Base-by-base conservation (phyloP, 2,113 vertebrate species). In the Chloropsis cyanopogon region DNA sequence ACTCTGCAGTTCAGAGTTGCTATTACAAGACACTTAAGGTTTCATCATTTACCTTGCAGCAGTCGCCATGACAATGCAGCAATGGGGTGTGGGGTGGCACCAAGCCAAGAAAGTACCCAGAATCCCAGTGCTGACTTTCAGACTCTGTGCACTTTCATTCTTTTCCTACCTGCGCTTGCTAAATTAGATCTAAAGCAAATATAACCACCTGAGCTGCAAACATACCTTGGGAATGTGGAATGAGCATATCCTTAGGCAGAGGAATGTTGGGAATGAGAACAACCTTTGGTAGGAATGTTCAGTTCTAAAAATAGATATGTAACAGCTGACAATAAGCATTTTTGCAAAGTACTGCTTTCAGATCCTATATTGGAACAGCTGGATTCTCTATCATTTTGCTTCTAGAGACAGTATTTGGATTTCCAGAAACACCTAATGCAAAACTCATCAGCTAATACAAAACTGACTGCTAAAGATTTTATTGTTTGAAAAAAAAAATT, bases 161-260 rank as follows among this genome's bases (percentile, higher is more conserved):
- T 37, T 37, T 92, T 86, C 76, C 75, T 95, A 86, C 68, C 35
- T 92, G 64, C 53, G 54, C 56, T 93, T 63, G 65, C 60, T 84
- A 92, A 94, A 93, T 82, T 92, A 94, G 50, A 77, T 84, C 80
- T 86, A 78, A 97, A 92, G 86, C 80, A 88, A 94, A 90, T 86
- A 83, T 49, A 93, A 85, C 57, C 75, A 71, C 70, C 71, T 68
- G 76, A 95, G 88, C 64, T 78, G 52, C 68, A 93, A 84, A 68
- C 31, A 12, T 60, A 91, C 79, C 93, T 86, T 86, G 92, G 90
- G 88, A 96, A 86, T 44, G 47, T 70, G 72, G 92, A 93, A 94
- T 20, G 6, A 95, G 64, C 64, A 66, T 66, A 91, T 72, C 92
- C 91, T 86, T 75, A 92, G 90, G 90, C 88, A 83, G 79, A 12